Evolutionary conservation across 92 coral and sea anemone species (phyloP).

Genomic region (Paragorgia papillata): DNA sequence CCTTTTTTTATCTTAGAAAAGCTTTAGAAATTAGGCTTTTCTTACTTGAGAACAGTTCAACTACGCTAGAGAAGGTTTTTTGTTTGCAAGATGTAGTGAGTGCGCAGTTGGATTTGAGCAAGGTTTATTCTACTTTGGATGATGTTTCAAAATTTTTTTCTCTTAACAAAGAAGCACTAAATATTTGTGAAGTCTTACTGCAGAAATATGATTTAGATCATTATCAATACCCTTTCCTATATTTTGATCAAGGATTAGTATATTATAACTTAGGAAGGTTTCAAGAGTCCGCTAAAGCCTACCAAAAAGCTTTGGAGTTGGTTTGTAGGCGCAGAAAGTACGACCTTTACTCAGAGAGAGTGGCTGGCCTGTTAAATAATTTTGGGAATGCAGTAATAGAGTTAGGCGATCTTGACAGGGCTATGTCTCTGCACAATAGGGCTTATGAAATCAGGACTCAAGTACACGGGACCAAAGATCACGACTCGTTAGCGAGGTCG

Average conservation of each 20-base stretch:
- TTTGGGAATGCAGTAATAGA: conserved; percentile 8
- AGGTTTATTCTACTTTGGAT: not conserved
- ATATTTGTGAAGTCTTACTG: not conserved
- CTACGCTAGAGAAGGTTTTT: not conserved
- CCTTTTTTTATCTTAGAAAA: not conserved
- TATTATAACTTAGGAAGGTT: conserved; percentile 1
- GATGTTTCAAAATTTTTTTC: not conserved
- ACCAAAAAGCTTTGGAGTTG: not conserved
- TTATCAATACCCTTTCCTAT: not conserved
- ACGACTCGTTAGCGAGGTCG: conserved; percentile 2
- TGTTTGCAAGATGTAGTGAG: not conserved
- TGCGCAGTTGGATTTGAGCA: not conserved
- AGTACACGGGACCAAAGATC: not conserved
- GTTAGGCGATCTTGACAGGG: not conserved
- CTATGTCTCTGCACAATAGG: not conserved
- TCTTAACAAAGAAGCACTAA: not conserved
- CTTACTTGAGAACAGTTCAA: not conserved
- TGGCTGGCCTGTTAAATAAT: conserved; percentile 10
- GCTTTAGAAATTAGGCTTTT: conserved; percentile 11
- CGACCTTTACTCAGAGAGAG: not conserved
- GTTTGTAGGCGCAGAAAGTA: not conserved
- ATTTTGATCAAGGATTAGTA: conserved; percentile 3
- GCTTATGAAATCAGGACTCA: not conserved
- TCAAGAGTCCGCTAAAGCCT: conserved; percentile 18
- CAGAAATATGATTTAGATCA: not conserved